phyloP scores from a whole-genome alignment of 2,113 vertebrate genomes.

The Chloebia gouldiae region DNA sequence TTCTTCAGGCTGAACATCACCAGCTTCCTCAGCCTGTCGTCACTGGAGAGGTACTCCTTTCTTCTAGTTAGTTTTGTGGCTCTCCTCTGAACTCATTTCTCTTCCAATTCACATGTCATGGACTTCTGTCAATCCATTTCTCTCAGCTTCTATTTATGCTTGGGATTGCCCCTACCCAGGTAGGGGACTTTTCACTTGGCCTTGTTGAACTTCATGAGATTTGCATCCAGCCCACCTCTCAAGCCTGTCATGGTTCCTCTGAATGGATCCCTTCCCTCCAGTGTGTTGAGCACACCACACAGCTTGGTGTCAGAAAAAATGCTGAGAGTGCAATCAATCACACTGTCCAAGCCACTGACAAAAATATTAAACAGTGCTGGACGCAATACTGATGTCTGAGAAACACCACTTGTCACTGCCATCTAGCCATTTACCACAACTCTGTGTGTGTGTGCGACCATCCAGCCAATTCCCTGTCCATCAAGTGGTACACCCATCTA shows the following conservation, averaged over 20 bases:
- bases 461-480: not conserved
- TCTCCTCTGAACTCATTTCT: not conserved
- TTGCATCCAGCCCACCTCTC: not conserved
- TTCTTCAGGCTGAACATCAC: not conserved
- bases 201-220: not conserved
- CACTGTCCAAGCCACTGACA: not conserved
- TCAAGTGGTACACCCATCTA: not conserved
- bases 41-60: not conserved
- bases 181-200: not conserved
- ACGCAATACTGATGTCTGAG: no score
- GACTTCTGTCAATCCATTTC: not conserved
- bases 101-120: not conserved
- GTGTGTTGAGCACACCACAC: not conserved
- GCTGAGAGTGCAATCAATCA: not conserved
- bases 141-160: not conserved
- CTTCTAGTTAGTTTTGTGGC: not conserved
- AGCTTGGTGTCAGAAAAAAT: not conserved
- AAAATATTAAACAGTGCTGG: not conserved
- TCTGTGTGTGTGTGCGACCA: no score
- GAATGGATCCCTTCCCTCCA: no score
- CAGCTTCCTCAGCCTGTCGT: not conserved
- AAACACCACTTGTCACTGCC: not conserved
- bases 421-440: not conserved
- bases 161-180: not conserved
- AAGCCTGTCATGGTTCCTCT: not conserved